Evolutionary conservation across 53 echinoderm and acorn worm species (phyloP), one percentile per base, ranked within the genome.

Genomic region (Astropecten irregularis): DNA sequence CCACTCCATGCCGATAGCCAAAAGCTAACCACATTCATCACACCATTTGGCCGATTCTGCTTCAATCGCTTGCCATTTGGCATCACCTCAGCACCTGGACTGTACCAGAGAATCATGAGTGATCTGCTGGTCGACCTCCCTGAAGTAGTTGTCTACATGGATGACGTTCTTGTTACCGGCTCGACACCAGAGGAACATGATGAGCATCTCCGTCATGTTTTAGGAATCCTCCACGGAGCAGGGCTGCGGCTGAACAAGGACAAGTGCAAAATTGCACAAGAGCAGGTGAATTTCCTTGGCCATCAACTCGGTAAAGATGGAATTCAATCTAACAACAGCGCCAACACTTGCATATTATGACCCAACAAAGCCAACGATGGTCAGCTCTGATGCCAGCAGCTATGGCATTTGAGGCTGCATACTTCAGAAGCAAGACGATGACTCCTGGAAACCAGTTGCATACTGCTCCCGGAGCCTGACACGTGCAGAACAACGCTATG

Each of bases 121-220:
- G 71, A 48, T 14, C 49, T 71, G 30, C 47, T 88, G 3, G 84
- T 63, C 1, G 73, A 77, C 4, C 38, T 74, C 1, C 62, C 69
- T 5, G 89, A 76, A 22, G 30, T 65, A 21, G 59, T 73, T 49
- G 54, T 83, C 3, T 77, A 76, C 18, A 84, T 84, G 66, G 84
- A 84, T 73, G 84, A 89, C 42, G 50, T 89, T 18, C 51, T 84
- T 4, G 36, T 88, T 14, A 40, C 50, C 11, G 84, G 89, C 5
- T 22, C n/a, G 0, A 62, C 84, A 5, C 40, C n/a, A 16, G 30
- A 49, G 22, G 53, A 83, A 25, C 89, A 89, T 55, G 47, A 84
- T 53, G 35, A 49, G 20, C 53, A 68, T n/a, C 58, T 86, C 11
- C 23, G 19, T 4, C 31, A 32, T 39, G 91, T 87, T 2, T 16